These are phyloP conservation scores for Pogonocherus hispidulus DNA, from an alignment of 2,888 invertebrate species.

Conservation along the genomic window DNA sequence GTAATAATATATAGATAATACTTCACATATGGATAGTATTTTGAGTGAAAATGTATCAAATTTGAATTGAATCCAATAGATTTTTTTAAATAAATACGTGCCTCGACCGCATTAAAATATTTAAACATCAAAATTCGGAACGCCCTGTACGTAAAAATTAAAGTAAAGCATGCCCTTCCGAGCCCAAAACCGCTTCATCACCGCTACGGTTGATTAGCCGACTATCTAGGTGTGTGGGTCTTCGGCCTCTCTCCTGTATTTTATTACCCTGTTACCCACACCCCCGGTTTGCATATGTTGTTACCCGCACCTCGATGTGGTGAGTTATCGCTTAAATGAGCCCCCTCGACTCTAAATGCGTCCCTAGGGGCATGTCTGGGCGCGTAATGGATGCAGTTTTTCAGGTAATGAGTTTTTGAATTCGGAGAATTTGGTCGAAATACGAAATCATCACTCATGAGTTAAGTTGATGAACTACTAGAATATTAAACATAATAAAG, in stretches of 20 bases:
- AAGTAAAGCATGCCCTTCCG: background rate
- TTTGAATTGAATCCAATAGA: too few relatives aligned
- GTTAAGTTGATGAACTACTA: too few relatives aligned
- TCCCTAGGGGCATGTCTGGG: background rate
- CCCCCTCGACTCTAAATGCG: background rate
- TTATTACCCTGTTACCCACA: conserved; percentile 17
- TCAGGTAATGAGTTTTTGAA: background rate
- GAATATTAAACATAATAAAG: too few relatives aligned
- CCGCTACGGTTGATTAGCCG: conserved; percentile 27
- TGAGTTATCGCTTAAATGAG: background rate
- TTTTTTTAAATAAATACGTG: too few relatives aligned
- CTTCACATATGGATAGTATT: too few relatives aligned
- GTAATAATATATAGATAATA: too few relatives aligned
- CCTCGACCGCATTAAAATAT: too few relatives aligned
- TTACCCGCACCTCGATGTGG: conserved; percentile 11
- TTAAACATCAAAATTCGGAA: too few relatives aligned
- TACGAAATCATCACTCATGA: too few relatives aligned
- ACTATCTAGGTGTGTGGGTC: conserved; percentile 28
- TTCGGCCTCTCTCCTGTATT: conserved; percentile 11
- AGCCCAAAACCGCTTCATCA: conserved; percentile 5
- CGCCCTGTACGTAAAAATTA: background rate
- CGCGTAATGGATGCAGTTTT: background rate
- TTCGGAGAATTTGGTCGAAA: too few relatives aligned
- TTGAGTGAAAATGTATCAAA: too few relatives aligned
- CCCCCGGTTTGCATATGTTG: conserved; percentile 13